Percentiles rank a stretch among this genome's conserved stretches.
These are phyloP conservation scores for Synodontis membranacea DNA, from an alignment of 2,113 vertebrate species.

Conservation along the genomic window DNA sequence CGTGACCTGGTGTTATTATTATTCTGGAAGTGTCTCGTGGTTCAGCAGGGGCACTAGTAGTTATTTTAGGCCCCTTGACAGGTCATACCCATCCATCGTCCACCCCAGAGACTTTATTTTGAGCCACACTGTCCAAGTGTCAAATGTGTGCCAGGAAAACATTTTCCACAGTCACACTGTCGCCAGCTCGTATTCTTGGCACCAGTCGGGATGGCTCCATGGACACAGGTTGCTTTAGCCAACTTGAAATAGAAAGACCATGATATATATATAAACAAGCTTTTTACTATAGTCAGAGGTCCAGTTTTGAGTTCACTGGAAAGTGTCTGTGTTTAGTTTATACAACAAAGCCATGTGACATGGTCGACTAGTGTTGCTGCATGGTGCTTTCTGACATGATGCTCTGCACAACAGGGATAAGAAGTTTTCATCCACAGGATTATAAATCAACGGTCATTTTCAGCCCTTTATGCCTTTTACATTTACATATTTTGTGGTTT, in stretches of 20 bases:
- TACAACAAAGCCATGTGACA: background rate
- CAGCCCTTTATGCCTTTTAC: background rate
- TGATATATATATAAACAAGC: constrained; percentile 2
- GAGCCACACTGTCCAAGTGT: background rate
- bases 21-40: background rate
- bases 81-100: constrained; percentile 6
- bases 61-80: constrained; percentile 29
- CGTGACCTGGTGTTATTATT: constrained; percentile 23
- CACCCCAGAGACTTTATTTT: background rate
- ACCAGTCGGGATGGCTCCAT: constrained; percentile 7
- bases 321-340: background rate
- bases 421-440: background rate
- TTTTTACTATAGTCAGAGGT: background rate
- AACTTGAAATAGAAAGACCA: background rate
- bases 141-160: constrained; percentile 27
- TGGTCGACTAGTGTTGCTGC: background rate
- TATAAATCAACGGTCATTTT: background rate
- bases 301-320: background rate
- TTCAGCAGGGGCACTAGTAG: background rate
- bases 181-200: constrained; percentile 31
- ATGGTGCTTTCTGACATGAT: background rate
- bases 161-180: constrained; percentile 24
- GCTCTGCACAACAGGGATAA: background rate
- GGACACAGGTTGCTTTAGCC: constrained; percentile 2
- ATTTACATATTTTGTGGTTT: background rate